A percentile compares a stretch with the other conserved stretches of the same genome.
These are phyloP conservation scores for Lithophane leautieri DNA, from an alignment of 2,888 invertebrate species.

Conservation along the genomic window DNA sequence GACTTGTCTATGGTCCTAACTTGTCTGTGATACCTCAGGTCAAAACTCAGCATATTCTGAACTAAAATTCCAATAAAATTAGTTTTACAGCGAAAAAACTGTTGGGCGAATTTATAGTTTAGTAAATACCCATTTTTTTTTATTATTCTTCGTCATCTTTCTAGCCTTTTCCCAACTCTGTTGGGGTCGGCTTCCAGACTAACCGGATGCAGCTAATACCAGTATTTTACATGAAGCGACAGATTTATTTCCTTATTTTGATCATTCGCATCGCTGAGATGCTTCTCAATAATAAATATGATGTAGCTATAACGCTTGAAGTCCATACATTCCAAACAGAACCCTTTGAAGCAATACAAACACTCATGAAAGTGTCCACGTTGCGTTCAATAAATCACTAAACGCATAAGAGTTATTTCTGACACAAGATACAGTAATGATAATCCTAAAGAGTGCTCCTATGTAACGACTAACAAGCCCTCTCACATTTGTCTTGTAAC, in stretches of 20 bases:
- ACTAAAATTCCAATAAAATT: not conserved
- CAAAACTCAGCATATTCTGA: not conserved
- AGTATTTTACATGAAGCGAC: not conserved
- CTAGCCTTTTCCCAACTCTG: not conserved
- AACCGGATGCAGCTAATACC: not conserved
- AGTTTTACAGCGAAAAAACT: not conserved
- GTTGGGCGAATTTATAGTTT: not conserved
- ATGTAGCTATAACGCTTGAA: not conserved
- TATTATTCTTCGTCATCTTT: not conserved
- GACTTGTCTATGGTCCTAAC: not conserved
- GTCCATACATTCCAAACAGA: not conserved
- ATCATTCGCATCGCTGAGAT: constrained; percentile 13
- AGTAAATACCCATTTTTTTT: not conserved
- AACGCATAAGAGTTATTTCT: constrained; percentile 61
- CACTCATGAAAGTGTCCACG: constrained; percentile 46
- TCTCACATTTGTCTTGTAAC: constrained; percentile 40
- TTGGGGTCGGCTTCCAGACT: not conserved
- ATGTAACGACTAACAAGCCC: constrained; percentile 50
- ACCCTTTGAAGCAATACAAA: constrained; percentile 27
- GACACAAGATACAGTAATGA: constrained; percentile 43
- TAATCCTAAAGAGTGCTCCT: constrained; percentile 55
- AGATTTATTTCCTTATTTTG: not conserved
- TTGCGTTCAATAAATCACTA: constrained; percentile 48
- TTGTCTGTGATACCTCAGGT: not conserved
- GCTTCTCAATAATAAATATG: constrained; percentile 18